phyloP scores from a whole-genome alignment of 2,888 invertebrate species.

The Xestoiulus laeticollis region DNA sequence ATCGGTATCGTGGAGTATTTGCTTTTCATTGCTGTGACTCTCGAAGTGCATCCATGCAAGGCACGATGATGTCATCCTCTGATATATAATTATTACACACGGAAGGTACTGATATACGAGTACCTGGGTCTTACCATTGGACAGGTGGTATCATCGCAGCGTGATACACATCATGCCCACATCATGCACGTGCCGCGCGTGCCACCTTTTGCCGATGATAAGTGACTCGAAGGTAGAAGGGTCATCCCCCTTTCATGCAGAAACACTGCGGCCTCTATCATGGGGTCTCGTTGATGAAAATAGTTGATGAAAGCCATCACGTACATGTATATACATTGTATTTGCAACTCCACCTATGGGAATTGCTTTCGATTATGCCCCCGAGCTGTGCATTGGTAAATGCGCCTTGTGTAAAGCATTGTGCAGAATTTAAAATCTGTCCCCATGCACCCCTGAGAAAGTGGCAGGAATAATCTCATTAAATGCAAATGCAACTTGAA shows the following conservation, averaged over 20 bases:
- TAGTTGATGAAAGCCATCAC: not conserved
- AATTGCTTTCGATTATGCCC: not conserved
- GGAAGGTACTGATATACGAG: slow-evolving; percentile 22
- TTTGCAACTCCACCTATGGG: slow-evolving; percentile 25
- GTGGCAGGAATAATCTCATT: no score
- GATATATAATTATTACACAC: not conserved
- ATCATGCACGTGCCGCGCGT: slow-evolving; percentile 27
- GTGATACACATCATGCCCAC: not conserved
- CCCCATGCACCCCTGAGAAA: no score
- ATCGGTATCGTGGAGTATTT: not conserved
- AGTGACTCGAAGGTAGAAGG: not conserved
- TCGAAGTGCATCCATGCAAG: not conserved
- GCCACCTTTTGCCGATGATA: slow-evolving; percentile 33
- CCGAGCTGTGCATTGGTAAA: not conserved
- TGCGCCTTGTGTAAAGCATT: not conserved
- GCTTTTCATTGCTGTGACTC: not conserved
- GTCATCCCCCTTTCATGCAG: slow-evolving; percentile 1
- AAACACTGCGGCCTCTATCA: not conserved
- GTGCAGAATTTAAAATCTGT: no score
- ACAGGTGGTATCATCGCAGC: not conserved
- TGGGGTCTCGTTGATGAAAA: no score
- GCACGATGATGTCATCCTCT: not conserved
- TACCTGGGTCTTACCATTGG: no score
- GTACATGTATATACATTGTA: no score
- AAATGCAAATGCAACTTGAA: no score